These are phyloP conservation scores for Chelmon rostratus DNA, from an alignment of 2,797 vertebrate genomes.

Conservation along the genomic window DNA sequence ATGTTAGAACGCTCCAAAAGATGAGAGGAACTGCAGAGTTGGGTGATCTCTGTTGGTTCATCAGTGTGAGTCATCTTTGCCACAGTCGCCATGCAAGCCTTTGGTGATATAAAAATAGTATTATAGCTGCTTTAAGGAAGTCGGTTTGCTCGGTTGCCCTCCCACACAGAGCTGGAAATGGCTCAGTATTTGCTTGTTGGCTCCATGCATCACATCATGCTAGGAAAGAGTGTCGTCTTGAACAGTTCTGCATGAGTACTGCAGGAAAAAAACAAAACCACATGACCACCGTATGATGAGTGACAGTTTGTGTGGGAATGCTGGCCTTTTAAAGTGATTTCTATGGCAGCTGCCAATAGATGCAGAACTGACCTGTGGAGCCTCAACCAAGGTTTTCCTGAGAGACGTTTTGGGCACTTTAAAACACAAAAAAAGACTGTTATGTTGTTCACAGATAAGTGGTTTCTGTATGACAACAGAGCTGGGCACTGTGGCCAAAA, in stretches of 20 bases:
- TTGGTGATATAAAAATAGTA: neutral
- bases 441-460: conserved; percentile 51
- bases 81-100: too few relatives aligned
- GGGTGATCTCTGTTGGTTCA: neutral
- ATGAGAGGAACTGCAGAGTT: neutral
- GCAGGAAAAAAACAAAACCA: neutral
- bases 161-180: neutral
- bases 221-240: conserved; percentile 3
- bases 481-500: conserved; percentile 39
- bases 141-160: neutral
- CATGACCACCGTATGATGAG: neutral
- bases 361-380: conserved; percentile 25
- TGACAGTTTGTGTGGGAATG: conserved; percentile 9
- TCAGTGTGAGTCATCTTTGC: neutral
- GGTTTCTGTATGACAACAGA: conserved; percentile 58
- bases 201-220: neutral
- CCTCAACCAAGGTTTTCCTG: conserved; percentile 13
- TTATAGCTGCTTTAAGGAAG: neutral
- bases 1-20: too few relatives aligned
- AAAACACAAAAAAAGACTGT: conserved; percentile 45
- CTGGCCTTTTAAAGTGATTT: conserved; percentile 12
- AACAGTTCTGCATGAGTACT: neutral
- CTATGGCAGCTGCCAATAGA: conserved; percentile 27
- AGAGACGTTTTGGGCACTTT: conserved; percentile 41
- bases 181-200: conserved; percentile 6